Percentiles rank a stretch among this genome's conserved stretches.
Conservation (phyloP, 2,888 invertebrate species). For the Rapana venosa region DNA sequence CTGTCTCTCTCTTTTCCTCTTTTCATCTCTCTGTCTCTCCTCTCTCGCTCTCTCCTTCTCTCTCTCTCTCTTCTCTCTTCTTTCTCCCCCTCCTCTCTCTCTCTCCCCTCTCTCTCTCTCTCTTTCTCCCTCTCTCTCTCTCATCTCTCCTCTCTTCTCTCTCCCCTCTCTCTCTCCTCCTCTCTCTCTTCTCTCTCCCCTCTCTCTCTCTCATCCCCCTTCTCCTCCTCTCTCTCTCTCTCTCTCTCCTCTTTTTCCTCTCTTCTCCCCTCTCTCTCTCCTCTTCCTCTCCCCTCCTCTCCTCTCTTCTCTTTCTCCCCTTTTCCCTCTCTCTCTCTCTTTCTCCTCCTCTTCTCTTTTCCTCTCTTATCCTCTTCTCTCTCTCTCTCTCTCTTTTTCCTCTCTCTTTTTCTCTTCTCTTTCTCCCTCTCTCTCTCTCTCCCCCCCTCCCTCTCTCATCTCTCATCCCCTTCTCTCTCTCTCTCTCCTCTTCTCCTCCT, state of each 20-base stretch:
- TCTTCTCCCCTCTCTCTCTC: background rate
- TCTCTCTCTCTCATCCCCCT: constrained; percentile 20
- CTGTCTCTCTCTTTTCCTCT: too few relatives aligned
- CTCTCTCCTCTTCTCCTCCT: background rate
- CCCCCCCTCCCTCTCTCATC: background rate
- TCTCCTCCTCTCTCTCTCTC: constrained; percentile 20
- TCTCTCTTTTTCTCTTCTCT: background rate
- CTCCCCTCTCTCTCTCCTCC: too few relatives aligned
- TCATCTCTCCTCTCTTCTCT: too few relatives aligned
- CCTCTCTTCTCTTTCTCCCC: background rate
- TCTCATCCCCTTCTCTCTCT: background rate
- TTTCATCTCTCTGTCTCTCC: too few relatives aligned
- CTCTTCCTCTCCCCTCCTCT: background rate
- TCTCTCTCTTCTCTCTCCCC: background rate
- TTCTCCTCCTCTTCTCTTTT: background rate
- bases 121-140: too few relatives aligned
- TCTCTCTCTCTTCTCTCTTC: constrained; percentile 22
- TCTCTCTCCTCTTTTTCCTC: constrained; percentile 1
- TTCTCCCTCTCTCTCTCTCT: background rate
- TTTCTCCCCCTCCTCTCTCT: constrained; percentile 16
- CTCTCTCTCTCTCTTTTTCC: background rate
- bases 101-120: background rate
- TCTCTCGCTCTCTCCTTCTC: background rate
- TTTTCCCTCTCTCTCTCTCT: background rate
- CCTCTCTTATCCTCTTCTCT: background rate